Percentiles rank a stretch among this genome's conserved stretches.
These are phyloP conservation scores for Ammodytes dubius DNA, from an alignment of 2,113 vertebrate species.

Conservation along the genomic window DNA sequence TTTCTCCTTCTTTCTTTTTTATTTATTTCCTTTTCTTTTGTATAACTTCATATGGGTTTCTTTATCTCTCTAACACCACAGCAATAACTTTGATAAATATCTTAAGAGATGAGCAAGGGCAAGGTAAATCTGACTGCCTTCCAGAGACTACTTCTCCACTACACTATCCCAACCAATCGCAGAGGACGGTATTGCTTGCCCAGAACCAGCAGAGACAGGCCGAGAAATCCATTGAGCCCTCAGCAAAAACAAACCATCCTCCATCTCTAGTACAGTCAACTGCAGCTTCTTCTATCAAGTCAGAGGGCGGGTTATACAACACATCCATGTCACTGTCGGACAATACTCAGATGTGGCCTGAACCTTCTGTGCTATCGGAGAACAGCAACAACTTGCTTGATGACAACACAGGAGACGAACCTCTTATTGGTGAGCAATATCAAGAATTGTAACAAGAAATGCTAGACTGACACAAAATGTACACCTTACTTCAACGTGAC, in stretches of 20 bases:
- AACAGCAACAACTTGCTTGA: constrained; percentile 34
- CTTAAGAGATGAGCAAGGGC: constrained; percentile 38
- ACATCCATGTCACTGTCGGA: neutral
- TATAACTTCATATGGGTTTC: neutral
- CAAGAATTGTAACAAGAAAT: neutral
- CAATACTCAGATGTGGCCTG: neutral
- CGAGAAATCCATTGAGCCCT: neutral
- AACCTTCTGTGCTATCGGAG: neutral
- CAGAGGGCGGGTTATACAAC: neutral
- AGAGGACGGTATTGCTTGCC: constrained; percentile 48
- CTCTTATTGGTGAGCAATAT: constrained; percentile 73
- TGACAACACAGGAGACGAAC: constrained; percentile 34
- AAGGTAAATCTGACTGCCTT: neutral
- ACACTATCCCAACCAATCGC: neutral
- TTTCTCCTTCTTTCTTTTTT: too few relatives aligned
- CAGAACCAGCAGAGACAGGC: neutral
- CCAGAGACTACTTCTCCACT: constrained; percentile 5
- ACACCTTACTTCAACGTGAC: neutral
- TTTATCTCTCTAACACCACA: constrained; percentile 50
- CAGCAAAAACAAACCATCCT: neutral
- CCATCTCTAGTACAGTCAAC: neutral
- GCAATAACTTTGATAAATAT: constrained; percentile 52
- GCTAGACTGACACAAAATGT: neutral
- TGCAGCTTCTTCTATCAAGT: neutral
- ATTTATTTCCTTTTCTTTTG: too few relatives aligned